Conservation (phyloP, 1,140 invertebrate genomes). For the Gryllus bimaculatus region DNA sequence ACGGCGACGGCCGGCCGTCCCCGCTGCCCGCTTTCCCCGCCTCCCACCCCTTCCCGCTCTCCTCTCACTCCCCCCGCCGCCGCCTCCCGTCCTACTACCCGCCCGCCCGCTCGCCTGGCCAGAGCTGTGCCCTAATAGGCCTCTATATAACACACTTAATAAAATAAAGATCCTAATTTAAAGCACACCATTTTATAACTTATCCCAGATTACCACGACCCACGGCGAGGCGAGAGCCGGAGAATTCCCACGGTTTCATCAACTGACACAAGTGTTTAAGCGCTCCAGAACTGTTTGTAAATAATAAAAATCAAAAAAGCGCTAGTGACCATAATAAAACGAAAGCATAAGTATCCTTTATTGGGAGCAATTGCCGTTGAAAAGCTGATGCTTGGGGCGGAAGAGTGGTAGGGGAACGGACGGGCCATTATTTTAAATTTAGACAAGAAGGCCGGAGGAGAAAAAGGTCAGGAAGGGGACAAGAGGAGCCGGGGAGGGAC, state of each 20-base stretch:
- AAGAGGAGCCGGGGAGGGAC: neutral
- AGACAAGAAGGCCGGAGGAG: neutral
- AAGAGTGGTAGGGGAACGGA: neutral
- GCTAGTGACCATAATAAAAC: neutral
- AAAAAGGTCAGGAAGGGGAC: neutral
- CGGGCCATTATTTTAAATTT: conserved; percentile 5
- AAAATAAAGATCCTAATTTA: neutral
- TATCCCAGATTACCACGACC: neutral
- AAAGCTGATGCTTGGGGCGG: neutral
- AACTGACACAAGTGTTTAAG: neutral
- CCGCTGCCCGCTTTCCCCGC: too few species aligned
- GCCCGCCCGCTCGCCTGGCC: too few species aligned
- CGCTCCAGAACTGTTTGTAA: neutral
- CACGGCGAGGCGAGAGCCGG: neutral
- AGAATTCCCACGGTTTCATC: neutral
- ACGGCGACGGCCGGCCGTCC: too few species aligned
- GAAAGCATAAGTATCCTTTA: conserved; percentile 1
- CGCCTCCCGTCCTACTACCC: too few species aligned
- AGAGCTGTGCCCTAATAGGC: too few species aligned
- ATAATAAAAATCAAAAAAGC: neutral
- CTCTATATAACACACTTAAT: neutral
- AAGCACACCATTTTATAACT: neutral
- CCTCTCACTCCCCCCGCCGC: too few species aligned
- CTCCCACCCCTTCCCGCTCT: too few species aligned
- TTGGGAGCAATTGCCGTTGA: neutral